Evolutionary conservation across 2,888 invertebrate genomes (phyloP), one percentile per base, ranked within the genome.

Genomic region (Lepeophtheirus nordmannii): DNA sequence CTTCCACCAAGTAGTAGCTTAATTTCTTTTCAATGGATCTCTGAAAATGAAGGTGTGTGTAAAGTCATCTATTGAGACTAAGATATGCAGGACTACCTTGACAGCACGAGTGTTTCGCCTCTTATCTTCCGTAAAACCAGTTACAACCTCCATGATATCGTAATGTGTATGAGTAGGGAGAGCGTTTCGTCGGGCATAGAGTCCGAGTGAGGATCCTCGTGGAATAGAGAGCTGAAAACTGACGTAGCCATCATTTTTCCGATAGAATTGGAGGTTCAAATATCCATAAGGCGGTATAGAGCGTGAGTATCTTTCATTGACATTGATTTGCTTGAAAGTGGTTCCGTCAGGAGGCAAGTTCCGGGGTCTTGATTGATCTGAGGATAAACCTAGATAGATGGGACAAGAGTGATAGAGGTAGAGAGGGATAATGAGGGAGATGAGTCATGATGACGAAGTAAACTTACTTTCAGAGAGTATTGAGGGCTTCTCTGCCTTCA

Each of bases 181-280:
- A 65, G 91, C 89, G 77, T 93, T 94, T 72, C 92, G 83, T 71
- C 96, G 82, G 38, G 93, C 93, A 76, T 96, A 93, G 69, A 97
- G 86, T 62, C 94, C 97, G 74, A 97, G 89, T 71, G 89, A 89
- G 58, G 90, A 89, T 63, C 90, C 90, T 69, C 89, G 80, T 1
- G 90, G 89, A 74, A 91, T 89, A 77, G 86, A 86, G 77, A 94
- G 89, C 78, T 94, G 92, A 76, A 94, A 93, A 75, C 89, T 87
- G 65, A 96, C 87, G 78, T 91, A 92, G 60, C 89, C 87, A 66
- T 92, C 86, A 78, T 91, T 88, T 68, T 89, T 87, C 77, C 93
- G 92, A 78, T 89, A 90, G 78, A 96, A 93, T 78, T 92, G 91
- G 85, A 92, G 89, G 78, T 92, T 91, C 93, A 93, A 93, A 77